Conservation (phyloP, 2,113 vertebrate species). For the Canis aureus region DNA sequence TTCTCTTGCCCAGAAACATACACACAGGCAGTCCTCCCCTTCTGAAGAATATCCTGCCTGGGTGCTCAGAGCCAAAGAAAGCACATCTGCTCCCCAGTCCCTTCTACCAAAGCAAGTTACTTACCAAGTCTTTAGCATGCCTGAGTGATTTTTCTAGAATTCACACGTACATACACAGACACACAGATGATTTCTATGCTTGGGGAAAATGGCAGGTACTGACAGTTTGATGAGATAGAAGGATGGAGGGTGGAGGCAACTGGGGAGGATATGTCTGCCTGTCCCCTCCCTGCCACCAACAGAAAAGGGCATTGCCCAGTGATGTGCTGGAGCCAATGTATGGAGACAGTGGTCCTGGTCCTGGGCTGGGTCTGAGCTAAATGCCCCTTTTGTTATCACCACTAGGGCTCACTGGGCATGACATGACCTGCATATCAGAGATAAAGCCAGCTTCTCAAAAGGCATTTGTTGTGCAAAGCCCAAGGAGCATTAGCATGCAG, state of each 20-base stretch:
- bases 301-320: neutral
- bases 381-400: neutral
- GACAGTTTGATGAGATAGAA: neutral
- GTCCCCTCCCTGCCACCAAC: neutral
- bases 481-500: neutral
- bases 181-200: neutral
- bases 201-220: neutral
- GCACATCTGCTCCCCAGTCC: neutral
- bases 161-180: neutral
- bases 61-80: neutral
- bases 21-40: neutral
- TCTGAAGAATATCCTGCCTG: neutral
- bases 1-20: neutral
- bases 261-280: neutral
- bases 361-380: neutral
- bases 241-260: neutral
- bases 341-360: neutral
- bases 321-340: accelerated
- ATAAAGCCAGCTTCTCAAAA: neutral
- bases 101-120: neutral
- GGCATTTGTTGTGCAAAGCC: neutral
- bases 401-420: neutral
- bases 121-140: neutral
- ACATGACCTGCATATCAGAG: neutral
- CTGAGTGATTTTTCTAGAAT: neutral